Base-by-base conservation (phyloP, 2,113 vertebrate genomes). In the Oxyruncus cristatus region DNA sequence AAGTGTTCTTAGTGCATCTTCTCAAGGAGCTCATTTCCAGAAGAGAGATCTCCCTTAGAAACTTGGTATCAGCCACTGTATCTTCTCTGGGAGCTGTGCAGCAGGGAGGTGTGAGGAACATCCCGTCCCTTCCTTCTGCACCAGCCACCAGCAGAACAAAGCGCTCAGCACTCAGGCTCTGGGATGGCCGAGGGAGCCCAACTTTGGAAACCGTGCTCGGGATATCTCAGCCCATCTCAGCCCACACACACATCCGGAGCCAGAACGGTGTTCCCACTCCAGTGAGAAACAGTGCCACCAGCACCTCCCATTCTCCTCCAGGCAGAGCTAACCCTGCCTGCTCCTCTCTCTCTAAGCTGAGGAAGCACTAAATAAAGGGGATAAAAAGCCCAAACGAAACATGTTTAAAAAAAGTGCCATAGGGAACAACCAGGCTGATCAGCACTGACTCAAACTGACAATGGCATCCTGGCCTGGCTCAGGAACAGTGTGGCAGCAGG, bases 341-440 rank as follows among this genome's bases (percentile, higher is more conserved):
- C 11, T 66, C 23, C 61, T 44, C 65, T 39, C 12, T 1, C 27
- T 41, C 42, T 53, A 22, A 6, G 41, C 7, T 24, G 14, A 76
- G 53, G 50, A 68, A 78, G 12, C 28, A 30, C 11, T 15, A 23
- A 35, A 10, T 33, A 26, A 78, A 26, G 5, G 14, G 5, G 13
- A 8, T 14, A 37, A 83, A 41, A 33, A 73, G 8, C 3, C 7
- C 30, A 8, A 55, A 62, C 3, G 10, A 68, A 70, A 8, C 10
- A 8, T 1, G 0, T 12, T 52, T n/a, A 3, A 7, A 14, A 50
- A 18, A n/a, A 33, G 28, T 3, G 16, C 30, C 0, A 0, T 3
- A 26, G 11, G 8, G 37, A 75, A 55, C 2, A 2, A 2, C 9
- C 20, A 49, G 42, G 19, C 59, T 62, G 0, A 3, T 24, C 59